phyloP scores from a whole-genome alignment of 2,888 invertebrate genomes.

The Allolobophora icterica region DNA sequence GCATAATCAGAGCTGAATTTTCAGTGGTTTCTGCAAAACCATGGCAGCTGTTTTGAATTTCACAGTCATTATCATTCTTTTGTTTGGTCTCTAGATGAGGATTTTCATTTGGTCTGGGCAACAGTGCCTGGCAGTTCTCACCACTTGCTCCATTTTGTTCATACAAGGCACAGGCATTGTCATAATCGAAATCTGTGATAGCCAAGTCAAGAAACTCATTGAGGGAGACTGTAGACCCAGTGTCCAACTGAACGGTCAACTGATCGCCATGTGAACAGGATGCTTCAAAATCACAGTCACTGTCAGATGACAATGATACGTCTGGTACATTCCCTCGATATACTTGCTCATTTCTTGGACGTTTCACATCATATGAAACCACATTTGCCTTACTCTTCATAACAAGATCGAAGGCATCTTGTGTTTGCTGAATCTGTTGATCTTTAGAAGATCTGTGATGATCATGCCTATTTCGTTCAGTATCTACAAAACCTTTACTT shows the following conservation, averaged over 20 bases:
- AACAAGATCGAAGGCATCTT: background rate
- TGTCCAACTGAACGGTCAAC: constrained; percentile 15
- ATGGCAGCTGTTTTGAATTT: background rate
- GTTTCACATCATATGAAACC: background rate
- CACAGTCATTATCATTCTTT: background rate
- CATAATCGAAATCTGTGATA: constrained; percentile 36
- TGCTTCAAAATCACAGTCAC: background rate
- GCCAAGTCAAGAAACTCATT: constrained; percentile 58
- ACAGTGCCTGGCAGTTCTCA: constrained; percentile 17
- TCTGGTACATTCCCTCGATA: background rate
- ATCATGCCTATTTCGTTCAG: background rate
- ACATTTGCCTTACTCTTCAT: background rate
- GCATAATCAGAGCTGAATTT: background rate
- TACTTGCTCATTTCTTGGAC: background rate
- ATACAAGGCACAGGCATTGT: constrained; percentile 14
- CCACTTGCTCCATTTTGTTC: background rate
- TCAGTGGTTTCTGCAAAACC: background rate
- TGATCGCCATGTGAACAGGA: background rate
- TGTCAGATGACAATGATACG: background rate
- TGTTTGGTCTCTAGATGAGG: background rate
- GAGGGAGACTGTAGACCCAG: constrained; percentile 57
- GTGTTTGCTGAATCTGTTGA: background rate
- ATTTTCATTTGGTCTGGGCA: background rate
- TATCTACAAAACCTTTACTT: background rate
- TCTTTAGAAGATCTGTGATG: constrained; percentile 3